Base-by-base conservation (phyloP, 2,113 vertebrate genomes). In the Vimba vimba region DNA sequence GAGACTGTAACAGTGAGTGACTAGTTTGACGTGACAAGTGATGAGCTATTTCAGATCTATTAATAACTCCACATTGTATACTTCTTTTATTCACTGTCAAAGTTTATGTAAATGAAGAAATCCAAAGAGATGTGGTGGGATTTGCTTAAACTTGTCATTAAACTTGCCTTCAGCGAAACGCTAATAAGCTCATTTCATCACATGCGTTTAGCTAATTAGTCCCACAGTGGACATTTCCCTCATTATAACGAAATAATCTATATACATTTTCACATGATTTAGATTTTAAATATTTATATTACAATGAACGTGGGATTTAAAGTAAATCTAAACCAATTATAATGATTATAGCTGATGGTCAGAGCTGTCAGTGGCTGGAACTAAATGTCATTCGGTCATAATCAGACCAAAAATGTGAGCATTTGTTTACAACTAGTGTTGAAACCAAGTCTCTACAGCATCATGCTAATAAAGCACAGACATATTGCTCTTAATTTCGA, bases 131-230 rank as follows among this genome's bases (percentile, higher is more conserved):
- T 86, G 55, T 64, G 39, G 57, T 59, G 33, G 77, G 52, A 60
- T 79, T 79, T 79, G 52, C 21, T 60, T 39, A 43, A 79, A 79
- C 33, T 33, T 79, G 77, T 79, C 77, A 60, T 79, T 79, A 79
- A 60, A 39, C 55, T 43, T 36, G 30, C 55, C 55, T 79, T 36
- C 77, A 60, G 77, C 30, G 5, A 25, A 79, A 79, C 55, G 13
- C 55, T 79, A 79, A 79, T 79, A 36, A 60, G 33, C 77, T 57
- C 33, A 43, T 60, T 79, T 79, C 77, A 79, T 79, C 52, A 79
- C 23, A 60, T 25, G 23, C 17, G 25, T 79, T 79, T 60, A 60
- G 77, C 19, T 79, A 59, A 79, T 79, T 79, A 60, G 50, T 59
- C 77, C 77, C 47, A 33, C 50, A 8, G 75, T 77, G 75, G 75